Evolutionary conservation across 2,888 invertebrate species (phyloP).

Genomic region (Pollenia angustigena): DNA sequence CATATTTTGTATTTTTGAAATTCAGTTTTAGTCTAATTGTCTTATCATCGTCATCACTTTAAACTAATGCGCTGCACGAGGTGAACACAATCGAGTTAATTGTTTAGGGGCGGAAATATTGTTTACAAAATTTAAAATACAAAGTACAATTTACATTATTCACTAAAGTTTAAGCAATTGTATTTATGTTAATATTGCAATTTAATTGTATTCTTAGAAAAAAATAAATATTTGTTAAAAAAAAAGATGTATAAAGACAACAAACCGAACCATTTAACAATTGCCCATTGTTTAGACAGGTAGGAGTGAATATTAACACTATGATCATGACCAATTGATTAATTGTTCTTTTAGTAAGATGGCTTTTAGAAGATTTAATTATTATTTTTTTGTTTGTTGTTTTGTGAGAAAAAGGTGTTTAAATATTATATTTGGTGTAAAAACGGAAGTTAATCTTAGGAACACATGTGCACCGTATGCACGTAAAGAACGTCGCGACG

Average conservation of each 20-base stretch:
- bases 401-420: no score
- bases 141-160: conserved; percentile 18
- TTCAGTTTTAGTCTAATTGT: neutral
- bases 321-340: neutral
- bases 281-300: conserved; percentile 8
- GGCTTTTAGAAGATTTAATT: neutral
- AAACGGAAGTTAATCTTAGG: no score
- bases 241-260: neutral
- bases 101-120: conserved; percentile 63
- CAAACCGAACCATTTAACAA: conserved; percentile 22
- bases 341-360: neutral
- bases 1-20: neutral
- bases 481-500: no score
- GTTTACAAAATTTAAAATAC: conserved; percentile 48
- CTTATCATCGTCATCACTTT: conserved; percentile 3
- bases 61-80: neutral
- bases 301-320: neutral
- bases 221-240: neutral
- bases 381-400: no score
- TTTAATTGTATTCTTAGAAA: conserved; percentile 50
- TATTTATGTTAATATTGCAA: neutral
- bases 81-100: conserved; percentile 40
- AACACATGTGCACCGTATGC: no score
- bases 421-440: no score
- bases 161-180: conserved; percentile 10